Evolutionary conservation across 2,888 invertebrate genomes (phyloP), one percentile per base, ranked within the genome.

Genomic region (Phanerotoma sp.): DNA sequence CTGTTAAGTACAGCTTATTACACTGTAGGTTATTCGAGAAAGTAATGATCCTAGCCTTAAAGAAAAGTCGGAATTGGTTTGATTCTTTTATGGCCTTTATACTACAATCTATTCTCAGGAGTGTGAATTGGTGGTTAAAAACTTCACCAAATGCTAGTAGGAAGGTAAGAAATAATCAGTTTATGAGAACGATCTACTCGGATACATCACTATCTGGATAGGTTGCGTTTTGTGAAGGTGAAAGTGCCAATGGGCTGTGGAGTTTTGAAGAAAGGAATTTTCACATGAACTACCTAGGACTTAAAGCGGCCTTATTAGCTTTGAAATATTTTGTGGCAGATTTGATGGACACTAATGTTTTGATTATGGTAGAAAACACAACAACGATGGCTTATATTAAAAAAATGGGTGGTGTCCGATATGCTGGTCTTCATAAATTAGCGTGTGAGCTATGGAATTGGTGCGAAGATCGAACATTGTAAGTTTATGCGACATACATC

Each of bases 361-460:
- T 60, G 3, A 15, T 54, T 11, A 21, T 56, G n/a, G 41, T 60
- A 9, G 54, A 57, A 16, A 57, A 57, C 22, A 60, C 57, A 4
- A 55, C 55, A 5, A 55, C 57, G n/a, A 53, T 60, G 13, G 40
- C 55, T 4, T 55, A 48, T 37, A 40, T 57, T 15, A 55, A 60
- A 20, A 44, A 47, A 7, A 55, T 57, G 52, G 55, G 55, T 5
- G 50, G 54, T n/a, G 32, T 35, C 30, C 41, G 35, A 3, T 42
- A 10, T 15, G 3, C 5, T 16, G 35, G 32, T 3, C 21, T 57
- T 3, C 42, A 32, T 22, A 41, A 18, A 2, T 6, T 57, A 30
- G 46, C 55, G 6, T 54, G 32, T 15, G 38, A 37, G 3, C 33
- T 57, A 16, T 60, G 60, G 56, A 13, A 48, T 25, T 60, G 57